These are phyloP conservation scores for Erinaceus europaeus DNA, from an alignment of 2,113 vertebrate genomes.

Conservation along the genomic window DNA sequence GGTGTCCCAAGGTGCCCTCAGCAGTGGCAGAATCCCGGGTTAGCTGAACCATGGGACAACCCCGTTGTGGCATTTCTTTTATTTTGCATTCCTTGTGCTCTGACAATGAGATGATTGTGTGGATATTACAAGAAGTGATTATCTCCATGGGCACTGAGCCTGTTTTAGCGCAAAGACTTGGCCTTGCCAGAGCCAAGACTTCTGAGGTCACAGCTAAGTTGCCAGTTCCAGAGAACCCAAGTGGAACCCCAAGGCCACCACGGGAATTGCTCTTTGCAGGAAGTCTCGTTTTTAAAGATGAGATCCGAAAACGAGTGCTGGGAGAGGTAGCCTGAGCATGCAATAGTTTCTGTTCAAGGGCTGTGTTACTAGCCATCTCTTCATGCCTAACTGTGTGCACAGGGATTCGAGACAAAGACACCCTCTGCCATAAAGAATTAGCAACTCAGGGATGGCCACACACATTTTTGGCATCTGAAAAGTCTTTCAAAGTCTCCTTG, in stretches of 20 bases:
- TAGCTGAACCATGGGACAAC: constrained; percentile 21
- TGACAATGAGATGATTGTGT: constrained; percentile 76
- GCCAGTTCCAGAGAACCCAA: constrained; percentile 44
- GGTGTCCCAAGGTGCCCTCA: constrained; percentile 62
- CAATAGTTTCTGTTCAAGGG: neutral
- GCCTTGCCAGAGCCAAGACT: constrained; percentile 48
- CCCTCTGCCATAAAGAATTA: neutral
- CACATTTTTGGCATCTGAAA: neutral
- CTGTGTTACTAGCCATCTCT: neutral
- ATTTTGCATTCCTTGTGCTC: constrained; percentile 42
- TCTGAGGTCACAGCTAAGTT: constrained; percentile 60
- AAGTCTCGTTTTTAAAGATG: constrained; percentile 4
- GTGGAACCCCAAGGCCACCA: neutral
- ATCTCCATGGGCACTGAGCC: constrained; percentile 69
- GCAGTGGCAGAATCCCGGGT: constrained; percentile 32
- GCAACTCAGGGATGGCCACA: neutral
- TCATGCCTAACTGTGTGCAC: no score
- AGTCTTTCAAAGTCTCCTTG: no score
- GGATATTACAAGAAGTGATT: constrained; percentile 73
- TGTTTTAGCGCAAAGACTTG: constrained; percentile 57
- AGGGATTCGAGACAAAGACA: neutral
- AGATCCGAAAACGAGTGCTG: neutral
- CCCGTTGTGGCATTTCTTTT: constrained; percentile 43
- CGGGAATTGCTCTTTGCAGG: neutral
- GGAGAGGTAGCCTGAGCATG: neutral